Evolutionary conservation across 2,113 vertebrate genomes (phyloP).

Genomic region (Vicugna pacos): DNA sequence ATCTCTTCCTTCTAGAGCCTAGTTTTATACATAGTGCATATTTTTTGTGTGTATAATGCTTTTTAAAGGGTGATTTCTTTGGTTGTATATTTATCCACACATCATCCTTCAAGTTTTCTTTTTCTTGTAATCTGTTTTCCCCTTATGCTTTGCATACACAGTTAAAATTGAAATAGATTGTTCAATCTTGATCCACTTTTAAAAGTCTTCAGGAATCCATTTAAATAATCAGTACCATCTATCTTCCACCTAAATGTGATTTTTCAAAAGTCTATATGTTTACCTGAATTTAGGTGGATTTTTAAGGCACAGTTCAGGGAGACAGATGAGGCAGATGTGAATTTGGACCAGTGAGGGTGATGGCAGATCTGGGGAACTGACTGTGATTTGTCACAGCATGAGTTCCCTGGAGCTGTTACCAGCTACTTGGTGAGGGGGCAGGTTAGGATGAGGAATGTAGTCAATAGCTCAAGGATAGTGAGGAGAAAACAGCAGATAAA

Average conservation of each 20-base stretch:
- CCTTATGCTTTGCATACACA: background rate
- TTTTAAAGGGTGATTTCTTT: constrained; percentile 8
- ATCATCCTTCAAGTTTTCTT: background rate
- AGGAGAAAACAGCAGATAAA: background rate
- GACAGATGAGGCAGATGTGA: background rate
- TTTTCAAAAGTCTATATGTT: background rate
- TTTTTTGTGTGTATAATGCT: background rate
- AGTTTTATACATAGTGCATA: background rate
- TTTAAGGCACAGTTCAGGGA: background rate
- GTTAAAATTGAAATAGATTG: background rate
- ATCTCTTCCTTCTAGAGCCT: background rate
- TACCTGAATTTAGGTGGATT: background rate
- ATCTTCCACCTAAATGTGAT: background rate
- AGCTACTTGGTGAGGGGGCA: background rate
- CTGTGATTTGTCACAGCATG: background rate
- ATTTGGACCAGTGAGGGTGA: fast-evolving
- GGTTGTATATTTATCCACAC: background rate
- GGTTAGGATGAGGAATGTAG: background rate
- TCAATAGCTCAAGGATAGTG: background rate
- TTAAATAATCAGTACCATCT: background rate
- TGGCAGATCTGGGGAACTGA: background rate
- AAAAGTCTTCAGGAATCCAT: background rate
- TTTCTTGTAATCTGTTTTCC: background rate
- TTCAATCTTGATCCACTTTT: background rate
- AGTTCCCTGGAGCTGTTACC: background rate